Evolutionary conservation across 2,888 invertebrate species (phyloP), one percentile per base, ranked within the genome.

Genomic region (Nomada ruficornis): DNA sequence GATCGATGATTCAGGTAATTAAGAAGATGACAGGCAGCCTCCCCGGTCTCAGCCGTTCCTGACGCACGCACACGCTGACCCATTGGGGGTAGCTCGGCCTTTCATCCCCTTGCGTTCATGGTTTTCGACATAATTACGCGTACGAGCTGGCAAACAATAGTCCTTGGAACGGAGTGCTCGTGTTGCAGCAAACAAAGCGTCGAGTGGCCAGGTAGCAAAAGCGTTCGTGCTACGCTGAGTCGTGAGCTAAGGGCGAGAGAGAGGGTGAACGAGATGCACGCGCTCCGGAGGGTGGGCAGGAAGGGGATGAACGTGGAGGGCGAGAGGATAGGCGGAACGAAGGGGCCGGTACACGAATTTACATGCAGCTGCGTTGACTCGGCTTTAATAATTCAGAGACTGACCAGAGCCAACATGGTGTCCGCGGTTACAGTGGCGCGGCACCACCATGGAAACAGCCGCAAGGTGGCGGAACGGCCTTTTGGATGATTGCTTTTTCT

Each of bases 331-430:
- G 44, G 50, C 36, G 68, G 52, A n/a, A 29, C 55, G 69, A n/a
- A 65, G 52, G 62, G 62, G 65, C 65, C 44, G 73, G 36, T 59
- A 71, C 63, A 36, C 63, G 63, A 78, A 83, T 78, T 80, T 86
- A 77, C 75, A 70, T 84, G 77, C 74, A 76, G 71, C 59, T 74
- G 80, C 76, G 77, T 83, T 80, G 76, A 74, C 83, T 80, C 29
- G 73, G 68, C 73, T 83, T 86, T 73, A 86, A 86, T 86, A 86
- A 86, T 86, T 86, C 87, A 86, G 68, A 83, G 79, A 75, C 79
- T 59, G 77, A 74, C 72, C 82, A 69, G 55, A 72, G 62, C 62
- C 76, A 76, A 72, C 86, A 76, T 62, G 68, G 82, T 65, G 86
- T 82, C 77, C 80, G 82, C 62, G 86, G 82, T 86, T 60, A 55